Percentiles rank a stretch among this genome's conserved stretches.
Conservation (phyloP, 2,113 vertebrate genomes). For the Nasalis larvatus region DNA sequence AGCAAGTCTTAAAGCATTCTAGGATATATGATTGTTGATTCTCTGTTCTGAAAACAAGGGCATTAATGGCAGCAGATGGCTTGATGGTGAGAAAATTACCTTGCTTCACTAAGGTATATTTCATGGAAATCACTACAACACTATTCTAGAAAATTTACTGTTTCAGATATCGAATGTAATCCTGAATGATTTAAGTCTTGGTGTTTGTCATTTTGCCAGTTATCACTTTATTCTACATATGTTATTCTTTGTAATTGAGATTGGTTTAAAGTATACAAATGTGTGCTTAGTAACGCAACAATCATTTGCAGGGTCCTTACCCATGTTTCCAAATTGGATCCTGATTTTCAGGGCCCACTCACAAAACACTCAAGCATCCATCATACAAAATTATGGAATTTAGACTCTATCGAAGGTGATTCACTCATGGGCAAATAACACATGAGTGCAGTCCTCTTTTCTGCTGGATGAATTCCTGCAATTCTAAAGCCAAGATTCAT, state of each 20-base stretch:
- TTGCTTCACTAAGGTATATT: background rate
- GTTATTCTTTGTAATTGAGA: conserved; percentile 46
- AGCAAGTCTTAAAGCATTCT: background rate
- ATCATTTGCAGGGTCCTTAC: conserved; percentile 35
- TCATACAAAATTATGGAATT: conserved; percentile 65
- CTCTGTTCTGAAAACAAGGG: conserved; percentile 41
- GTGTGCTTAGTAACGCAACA: conserved; percentile 4
- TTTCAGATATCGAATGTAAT: conserved; percentile 39
- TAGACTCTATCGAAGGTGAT: conserved; percentile 52
- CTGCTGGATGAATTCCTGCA: conserved; percentile 45
- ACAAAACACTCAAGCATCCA: conserved; percentile 37
- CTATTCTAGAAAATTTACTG: background rate
- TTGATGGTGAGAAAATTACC: conserved; percentile 1
- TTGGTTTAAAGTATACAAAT: conserved; percentile 62
- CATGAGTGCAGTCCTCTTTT: background rate
- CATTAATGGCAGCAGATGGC: background rate
- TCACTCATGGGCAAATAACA: conserved; percentile 45
- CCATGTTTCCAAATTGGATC: conserved; percentile 53
- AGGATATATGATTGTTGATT: background rate
- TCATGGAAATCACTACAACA: background rate
- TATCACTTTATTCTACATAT: conserved; percentile 39
- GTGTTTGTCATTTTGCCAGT: conserved; percentile 19
- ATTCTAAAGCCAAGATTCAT: conserved; percentile 17
- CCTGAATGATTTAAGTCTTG: background rate
- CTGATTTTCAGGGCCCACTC: conserved; percentile 55